Evolutionary conservation across 2,888 invertebrate genomes (phyloP).

Genomic region (Dusona sp.): DNA sequence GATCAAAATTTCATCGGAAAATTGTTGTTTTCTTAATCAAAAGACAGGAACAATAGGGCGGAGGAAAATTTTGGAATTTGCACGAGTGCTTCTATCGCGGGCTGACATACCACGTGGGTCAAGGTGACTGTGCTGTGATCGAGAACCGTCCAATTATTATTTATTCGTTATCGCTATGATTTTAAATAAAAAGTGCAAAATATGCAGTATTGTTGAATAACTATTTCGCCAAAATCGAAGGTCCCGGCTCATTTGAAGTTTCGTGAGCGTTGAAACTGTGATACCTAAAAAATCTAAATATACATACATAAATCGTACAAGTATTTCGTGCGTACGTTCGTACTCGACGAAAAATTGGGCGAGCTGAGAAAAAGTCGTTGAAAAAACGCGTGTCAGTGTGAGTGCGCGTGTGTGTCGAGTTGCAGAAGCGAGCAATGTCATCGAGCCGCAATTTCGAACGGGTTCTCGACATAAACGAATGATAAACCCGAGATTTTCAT

Average conservation of each 20-base stretch:
- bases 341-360: background rate
- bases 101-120: conserved; percentile 11
- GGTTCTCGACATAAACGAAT: conserved; percentile 32
- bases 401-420: conserved; percentile 58
- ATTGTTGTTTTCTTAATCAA: background rate
- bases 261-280: background rate
- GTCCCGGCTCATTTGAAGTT: background rate
- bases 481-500: background rate
- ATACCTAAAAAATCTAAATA: background rate
- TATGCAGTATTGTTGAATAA: background rate
- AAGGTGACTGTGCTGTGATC: conserved; percentile 58
- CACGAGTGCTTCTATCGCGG: background rate
- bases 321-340: too few relatives aligned
- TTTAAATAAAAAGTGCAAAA: background rate
- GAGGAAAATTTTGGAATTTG: background rate
- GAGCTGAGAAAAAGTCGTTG: conserved; percentile 8
- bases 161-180: background rate
- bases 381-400: background rate
- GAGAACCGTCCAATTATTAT: conserved; percentile 52
- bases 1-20: background rate
- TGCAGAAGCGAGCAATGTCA: conserved; percentile 63
- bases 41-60: background rate
- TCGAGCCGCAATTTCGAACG: conserved; percentile 58
- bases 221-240: too few relatives aligned
- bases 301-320: background rate